Base-by-base conservation (phyloP, 1,140 invertebrate species). In the Cyphomyrmex costatus region DNA sequence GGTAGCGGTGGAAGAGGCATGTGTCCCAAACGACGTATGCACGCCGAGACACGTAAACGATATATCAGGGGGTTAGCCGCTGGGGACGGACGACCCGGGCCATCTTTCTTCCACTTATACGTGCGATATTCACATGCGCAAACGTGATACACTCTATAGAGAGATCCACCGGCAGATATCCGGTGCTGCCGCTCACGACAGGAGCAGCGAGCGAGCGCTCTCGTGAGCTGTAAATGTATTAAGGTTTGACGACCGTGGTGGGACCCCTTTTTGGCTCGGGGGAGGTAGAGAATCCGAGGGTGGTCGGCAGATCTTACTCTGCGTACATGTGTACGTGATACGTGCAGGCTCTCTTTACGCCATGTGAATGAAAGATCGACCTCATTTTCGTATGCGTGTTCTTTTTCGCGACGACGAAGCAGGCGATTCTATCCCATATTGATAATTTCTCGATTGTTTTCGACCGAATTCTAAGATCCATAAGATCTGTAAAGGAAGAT, bases 1-100 rank as follows among this genome's bases (percentile, higher is more conserved):
- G 89, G 77, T 58, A 70, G 87, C 74, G 89, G 88, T 85, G 87
- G 89, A 89, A 90, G 88, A 92, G 92, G 91, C 93, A 93, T 95
- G 93, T 95, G 94, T 95, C 94, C 93, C 93, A 94, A 95, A 94
- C 93, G 93, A 94, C 92, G 93, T 95, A 95, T 94, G 94, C 94
- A 94, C 93, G 93, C 92, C 92, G 94, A 92, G 93, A 95, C 95
- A 95, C 94, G 94, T 95, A 95, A 95, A 94, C 95, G 94, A 95
- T 95, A 95, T 95, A 95, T 95, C 94, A 95, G 93, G 91, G 94
- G 94, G 94, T 95, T 95, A 95, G 94, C 94, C 95, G 92, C 94
- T 95, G 92, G 95, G 94, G 95, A 95, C 94, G 92, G 91, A 93
- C 93, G 93, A 94, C 93, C 94, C 91, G 91, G 92, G 93, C 93